These are phyloP conservation scores for Centropyge bicolor DNA, from an alignment of 2,797 vertebrate genomes.

Conservation along the genomic window DNA sequence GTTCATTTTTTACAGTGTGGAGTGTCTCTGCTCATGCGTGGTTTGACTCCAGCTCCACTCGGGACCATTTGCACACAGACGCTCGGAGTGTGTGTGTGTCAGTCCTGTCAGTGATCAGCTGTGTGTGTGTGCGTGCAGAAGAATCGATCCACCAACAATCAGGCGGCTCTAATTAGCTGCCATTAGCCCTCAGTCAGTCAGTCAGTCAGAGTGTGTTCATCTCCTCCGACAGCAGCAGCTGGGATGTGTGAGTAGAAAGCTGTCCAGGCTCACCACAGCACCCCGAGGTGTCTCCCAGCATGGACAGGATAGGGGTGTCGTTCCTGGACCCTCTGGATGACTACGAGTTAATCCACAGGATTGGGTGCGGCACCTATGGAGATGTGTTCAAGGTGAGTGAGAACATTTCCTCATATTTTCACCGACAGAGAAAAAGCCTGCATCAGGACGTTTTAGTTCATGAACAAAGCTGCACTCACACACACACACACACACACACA, in stretches of 20 bases:
- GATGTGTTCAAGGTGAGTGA: conserved; percentile 92
- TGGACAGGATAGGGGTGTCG: conserved; percentile 89
- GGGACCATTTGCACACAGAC: conserved; percentile 1
- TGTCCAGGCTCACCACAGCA: conserved; percentile 34
- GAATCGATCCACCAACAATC: conserved; percentile 26
- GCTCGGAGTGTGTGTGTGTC: not conserved
- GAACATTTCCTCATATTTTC: conserved; percentile 15
- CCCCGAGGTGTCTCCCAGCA: conserved; percentile 59
- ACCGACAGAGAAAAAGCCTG: not conserved
- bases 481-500: too few species aligned
- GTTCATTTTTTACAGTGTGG: conserved; percentile 30
- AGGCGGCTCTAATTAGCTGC: conserved; percentile 30
- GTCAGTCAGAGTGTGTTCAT: fast-evolving
- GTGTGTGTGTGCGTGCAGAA: not conserved
- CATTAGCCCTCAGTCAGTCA: not conserved
- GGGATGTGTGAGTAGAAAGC: conserved; percentile 58
- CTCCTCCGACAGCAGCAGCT: not conserved
- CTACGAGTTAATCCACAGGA: conserved; percentile 90
- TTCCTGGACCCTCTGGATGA: conserved; percentile 90
- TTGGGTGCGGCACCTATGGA: conserved; percentile 92
- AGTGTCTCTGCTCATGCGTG: conserved; percentile 62
- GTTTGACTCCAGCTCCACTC: conserved; percentile 20
- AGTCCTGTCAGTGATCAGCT: not conserved
- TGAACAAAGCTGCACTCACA: conserved; percentile 5
- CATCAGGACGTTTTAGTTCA: conserved; percentile 11